Base-by-base conservation (phyloP, 2,113 vertebrate genomes). In the Australoheros scitulus region DNA sequence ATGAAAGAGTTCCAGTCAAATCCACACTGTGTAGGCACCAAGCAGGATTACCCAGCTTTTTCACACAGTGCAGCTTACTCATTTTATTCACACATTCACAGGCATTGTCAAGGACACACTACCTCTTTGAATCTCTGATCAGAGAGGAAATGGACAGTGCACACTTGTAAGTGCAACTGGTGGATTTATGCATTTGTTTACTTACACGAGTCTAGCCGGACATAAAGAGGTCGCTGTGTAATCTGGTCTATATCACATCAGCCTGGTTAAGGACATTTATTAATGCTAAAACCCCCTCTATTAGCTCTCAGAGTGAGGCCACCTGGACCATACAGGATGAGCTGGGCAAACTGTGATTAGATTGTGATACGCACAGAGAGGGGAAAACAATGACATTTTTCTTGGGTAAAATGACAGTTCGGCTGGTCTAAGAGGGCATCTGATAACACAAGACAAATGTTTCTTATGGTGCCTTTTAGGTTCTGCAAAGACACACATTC, bases 391-490 rank as follows among this genome's bases (percentile, higher is more conserved):
- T 82, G 60, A 89, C 83, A 91, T 93, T 90, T 91, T 88, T 91
- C 93, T 91, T 86, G 65, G 32, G 57, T 32, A 74, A 89, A 91
- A 83, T 86, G 89, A 92, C 92, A 93, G 90, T 85, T 85, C 36
- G 76, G 89, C 74, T 74, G 58, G 85, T 18, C 80, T 84, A 63
- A 70, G 68, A 77, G 77, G 74, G 93, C 85, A 89, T 92, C 90
- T 92, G 92, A 93, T 93, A 92, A 81, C 68, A 75, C 15, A 81
- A 87, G 91, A 92, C 76, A 83, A 92, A 93, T 92, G 81, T 88
- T 58, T 43, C 75, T 80, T 70, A 63, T 26, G n/a, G 72, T 61
- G 29, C 26, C 63, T 90, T 88, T 89, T 80, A 75, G 60, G 68
- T 81, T 80, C 34, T 63, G 15, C 32, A 91, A 75, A 86, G 14